phyloP scores from a whole-genome alignment of 2,113 vertebrate species.

The Heterotis niloticus region DNA sequence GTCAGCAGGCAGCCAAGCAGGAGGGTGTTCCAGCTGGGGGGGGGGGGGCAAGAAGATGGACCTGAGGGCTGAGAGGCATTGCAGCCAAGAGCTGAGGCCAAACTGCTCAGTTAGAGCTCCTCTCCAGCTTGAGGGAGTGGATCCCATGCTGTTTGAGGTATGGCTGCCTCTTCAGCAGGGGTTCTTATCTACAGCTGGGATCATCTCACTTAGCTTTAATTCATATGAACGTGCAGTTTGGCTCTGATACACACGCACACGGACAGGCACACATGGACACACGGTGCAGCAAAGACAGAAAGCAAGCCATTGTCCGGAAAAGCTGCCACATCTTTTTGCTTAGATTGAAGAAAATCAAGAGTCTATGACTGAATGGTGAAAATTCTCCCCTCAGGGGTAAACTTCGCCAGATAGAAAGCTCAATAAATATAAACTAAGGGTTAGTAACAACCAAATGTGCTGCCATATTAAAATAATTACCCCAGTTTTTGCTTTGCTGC shows the following conservation, averaged over 20 bases:
- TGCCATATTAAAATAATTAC: slow-evolving; percentile 7
- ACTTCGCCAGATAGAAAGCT: neutral
- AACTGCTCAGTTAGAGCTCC: slow-evolving; percentile 7
- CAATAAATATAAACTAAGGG: slow-evolving; percentile 11
- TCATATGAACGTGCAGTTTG: neutral
- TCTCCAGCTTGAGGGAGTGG: neutral
- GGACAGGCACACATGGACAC: neutral
- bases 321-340: neutral
- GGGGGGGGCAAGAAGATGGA: neutral
- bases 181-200: neutral
- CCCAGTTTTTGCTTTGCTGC: neutral
- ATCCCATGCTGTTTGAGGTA: too few species aligned
- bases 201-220: neutral
- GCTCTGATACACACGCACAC: neutral
- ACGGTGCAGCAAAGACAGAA: too few species aligned
- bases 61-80: too few species aligned
- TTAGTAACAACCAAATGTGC: neutral
- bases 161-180: too few species aligned
- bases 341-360: neutral
- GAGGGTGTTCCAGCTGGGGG: too few species aligned
- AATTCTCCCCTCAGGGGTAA: neutral
- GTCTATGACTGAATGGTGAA: neutral
- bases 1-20: too few species aligned
- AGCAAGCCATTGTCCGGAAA: neutral
- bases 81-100: too few species aligned